Evolutionary conservation across 2,888 invertebrate genomes (phyloP), one percentile per base, ranked within the genome.

Genomic region (Gastrophysa polygoni): DNA sequence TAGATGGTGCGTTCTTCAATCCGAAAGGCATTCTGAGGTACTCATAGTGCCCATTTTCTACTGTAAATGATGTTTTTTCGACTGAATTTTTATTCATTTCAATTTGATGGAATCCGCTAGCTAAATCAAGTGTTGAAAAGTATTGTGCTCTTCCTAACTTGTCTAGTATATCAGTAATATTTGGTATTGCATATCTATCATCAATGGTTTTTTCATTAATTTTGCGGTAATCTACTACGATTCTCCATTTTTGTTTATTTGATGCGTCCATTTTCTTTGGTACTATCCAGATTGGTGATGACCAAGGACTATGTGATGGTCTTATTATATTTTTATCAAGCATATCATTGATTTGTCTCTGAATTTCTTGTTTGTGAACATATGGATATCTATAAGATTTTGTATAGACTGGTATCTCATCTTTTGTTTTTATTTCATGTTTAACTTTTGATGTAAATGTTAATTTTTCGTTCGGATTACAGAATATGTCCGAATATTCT

Each of bases 41-140:
- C 21, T 32, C 49, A n/a, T 14, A 57, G 14, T 63, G 57, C 1
- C 57, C 67, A 18, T 51, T 49, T 8, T 56, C 62, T 11, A 51
- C 32, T 2, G 21, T 48, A 28, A 67, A 67, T n/a, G 55, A 62
- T 2, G 66, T 66, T 55, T 61, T 64, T 38, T 52, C 11, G 8
- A 50, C 20, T 8, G n/a, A n/a, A 14, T 6, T 2, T 38, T 38
- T 14, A 14, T 2, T 32, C 44, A 61, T 61, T 58, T 63, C 54
- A 20, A 64, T 59, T 44, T 65, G 67, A 38, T 67, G 64, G 47
- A 58, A 68, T n/a, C 59, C 63, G 17, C 43, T 61, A 14, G 58
- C 58, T 3, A 51, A 28, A 32, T 58, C 58, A 14, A 51, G 48
- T 28, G 38, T 48, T 21, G 18, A 18, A 14, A 55, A 46, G n/a